Conservation (phyloP, 1,140 invertebrate species). For the Drosophila teissieri region DNA sequence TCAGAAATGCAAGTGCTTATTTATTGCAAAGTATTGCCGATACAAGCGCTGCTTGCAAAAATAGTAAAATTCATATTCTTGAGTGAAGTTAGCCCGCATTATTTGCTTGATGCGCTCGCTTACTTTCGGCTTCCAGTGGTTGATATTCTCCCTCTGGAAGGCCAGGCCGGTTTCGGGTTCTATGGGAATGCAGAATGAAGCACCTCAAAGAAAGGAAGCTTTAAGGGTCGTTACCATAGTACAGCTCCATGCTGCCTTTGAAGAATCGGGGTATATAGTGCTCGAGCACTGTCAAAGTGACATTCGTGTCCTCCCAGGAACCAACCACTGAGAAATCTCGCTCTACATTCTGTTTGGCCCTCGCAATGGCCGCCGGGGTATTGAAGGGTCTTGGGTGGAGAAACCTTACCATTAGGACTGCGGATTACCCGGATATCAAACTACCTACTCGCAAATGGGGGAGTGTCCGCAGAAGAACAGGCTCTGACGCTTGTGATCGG, state of each 20-base stretch:
- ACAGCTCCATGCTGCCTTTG: constrained; percentile 89
- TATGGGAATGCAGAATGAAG: constrained; percentile 4
- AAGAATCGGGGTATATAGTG: constrained; percentile 93
- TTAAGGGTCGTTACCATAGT: constrained; percentile 87
- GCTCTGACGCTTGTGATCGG: constrained; percentile 89
- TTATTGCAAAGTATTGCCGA: constrained; percentile 68
- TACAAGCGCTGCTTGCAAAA: constrained; percentile 75
- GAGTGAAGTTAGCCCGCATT: constrained; percentile 58
- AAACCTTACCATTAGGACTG: constrained; percentile 5
- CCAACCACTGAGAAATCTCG: constrained; percentile 93
- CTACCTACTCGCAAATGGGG: constrained; percentile 89
- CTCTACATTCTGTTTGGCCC: constrained; percentile 92
- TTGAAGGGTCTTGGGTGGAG: constrained; percentile 89
- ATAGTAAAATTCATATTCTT: constrained; percentile 73
- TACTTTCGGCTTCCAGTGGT: constrained; percentile 66
- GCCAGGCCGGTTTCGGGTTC: constrained; percentile 45
- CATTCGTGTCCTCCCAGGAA: constrained; percentile 92
- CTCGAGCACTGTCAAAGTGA: constrained; percentile 91
- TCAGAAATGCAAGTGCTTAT: constrained; percentile 37
- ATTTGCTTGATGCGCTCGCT: constrained; percentile 53
- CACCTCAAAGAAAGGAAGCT: constrained; percentile 66
- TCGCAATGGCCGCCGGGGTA: constrained; percentile 90
- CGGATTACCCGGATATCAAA: not conserved
- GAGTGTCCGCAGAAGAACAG: constrained; percentile 95
- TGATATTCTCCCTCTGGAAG: constrained; percentile 39